A percentile compares a stretch with the other conserved stretches of the same genome.
Conservation (phyloP, 2,888 invertebrate species). For the Sussaba pulchella region DNA sequence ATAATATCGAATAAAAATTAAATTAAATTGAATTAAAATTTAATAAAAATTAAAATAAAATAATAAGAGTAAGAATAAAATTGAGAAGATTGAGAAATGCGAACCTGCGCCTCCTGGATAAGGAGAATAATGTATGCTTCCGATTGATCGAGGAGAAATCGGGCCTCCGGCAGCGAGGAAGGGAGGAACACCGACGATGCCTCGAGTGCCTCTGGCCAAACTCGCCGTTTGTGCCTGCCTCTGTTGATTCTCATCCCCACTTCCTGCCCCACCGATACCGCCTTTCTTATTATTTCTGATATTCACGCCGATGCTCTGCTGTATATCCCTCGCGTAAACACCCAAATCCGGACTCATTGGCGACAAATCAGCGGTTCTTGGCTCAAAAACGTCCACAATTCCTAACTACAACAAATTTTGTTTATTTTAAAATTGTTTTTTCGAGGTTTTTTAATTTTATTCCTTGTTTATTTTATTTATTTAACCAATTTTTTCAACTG, state of each 20-base stretch:
- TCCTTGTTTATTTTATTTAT: no score
- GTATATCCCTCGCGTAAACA: slow-evolving; percentile 93
- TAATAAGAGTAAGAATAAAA: background rate
- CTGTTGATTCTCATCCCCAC: slow-evolving; percentile 37
- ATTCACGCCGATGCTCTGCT: slow-evolving; percentile 93
- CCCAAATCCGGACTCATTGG: slow-evolving; percentile 92
- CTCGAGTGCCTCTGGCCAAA: slow-evolving; percentile 34
- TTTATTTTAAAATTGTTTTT: background rate
- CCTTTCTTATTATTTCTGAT: slow-evolving; percentile 91
- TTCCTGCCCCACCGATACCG: slow-evolving; percentile 80
- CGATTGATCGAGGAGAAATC: slow-evolving; percentile 49
- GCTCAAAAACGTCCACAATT: slow-evolving; percentile 92
- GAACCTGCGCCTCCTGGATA: slow-evolving; percentile 54
- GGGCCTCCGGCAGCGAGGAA: slow-evolving; percentile 49
- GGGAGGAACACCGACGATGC: slow-evolving; percentile 43
- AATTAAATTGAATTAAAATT: no score
- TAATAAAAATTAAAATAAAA: background rate
- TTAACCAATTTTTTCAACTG: no score
- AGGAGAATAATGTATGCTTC: slow-evolving; percentile 37
- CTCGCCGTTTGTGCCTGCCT: slow-evolving; percentile 31
- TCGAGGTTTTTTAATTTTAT: no score
- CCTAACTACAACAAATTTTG: slow-evolving; percentile 87
- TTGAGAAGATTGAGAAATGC: slow-evolving; percentile 1
- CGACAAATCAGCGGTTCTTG: slow-evolving; percentile 91
- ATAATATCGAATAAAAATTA: no score